Evolutionary conservation across 2,797 vertebrate species (phyloP).

Genomic region (Sebastes nivosus): DNA sequence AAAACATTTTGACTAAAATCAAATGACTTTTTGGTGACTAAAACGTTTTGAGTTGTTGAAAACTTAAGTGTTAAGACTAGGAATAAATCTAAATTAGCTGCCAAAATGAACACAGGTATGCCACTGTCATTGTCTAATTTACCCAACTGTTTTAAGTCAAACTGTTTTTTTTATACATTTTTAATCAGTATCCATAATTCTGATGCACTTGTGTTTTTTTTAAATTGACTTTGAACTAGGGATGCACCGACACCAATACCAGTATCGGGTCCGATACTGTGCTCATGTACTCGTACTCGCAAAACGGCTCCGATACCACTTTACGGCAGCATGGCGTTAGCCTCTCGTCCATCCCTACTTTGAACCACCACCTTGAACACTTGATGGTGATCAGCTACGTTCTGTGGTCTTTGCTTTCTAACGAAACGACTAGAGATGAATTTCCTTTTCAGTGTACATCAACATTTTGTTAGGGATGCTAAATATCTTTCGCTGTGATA

Average conservation of each 20-base stretch:
- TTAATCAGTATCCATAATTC: background rate
- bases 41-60: too few species aligned
- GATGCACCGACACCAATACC: too few species aligned
- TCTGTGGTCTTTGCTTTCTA: background rate
- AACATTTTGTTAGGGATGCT: background rate
- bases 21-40: too few species aligned
- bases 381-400: background rate
- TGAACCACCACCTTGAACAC: background rate
- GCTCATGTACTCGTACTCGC: too few species aligned
- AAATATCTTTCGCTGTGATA: background rate
- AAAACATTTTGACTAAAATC: too few species aligned
- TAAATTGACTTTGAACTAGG: background rate
- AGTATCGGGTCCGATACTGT: too few species aligned
- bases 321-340: too few species aligned
- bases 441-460: background rate
- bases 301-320: too few species aligned
- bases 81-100: too few species aligned
- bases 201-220: background rate
- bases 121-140: background rate
- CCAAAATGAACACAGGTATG: too few species aligned
- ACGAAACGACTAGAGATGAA: background rate
- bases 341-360: too few species aligned
- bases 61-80: too few species aligned
- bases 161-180: background rate
- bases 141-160: background rate